A percentile compares a stretch with the other conserved stretches of the same genome.
Evolutionary conservation across 2,113 vertebrate species (phyloP).

Genomic region (Antigone vipio): DNA sequence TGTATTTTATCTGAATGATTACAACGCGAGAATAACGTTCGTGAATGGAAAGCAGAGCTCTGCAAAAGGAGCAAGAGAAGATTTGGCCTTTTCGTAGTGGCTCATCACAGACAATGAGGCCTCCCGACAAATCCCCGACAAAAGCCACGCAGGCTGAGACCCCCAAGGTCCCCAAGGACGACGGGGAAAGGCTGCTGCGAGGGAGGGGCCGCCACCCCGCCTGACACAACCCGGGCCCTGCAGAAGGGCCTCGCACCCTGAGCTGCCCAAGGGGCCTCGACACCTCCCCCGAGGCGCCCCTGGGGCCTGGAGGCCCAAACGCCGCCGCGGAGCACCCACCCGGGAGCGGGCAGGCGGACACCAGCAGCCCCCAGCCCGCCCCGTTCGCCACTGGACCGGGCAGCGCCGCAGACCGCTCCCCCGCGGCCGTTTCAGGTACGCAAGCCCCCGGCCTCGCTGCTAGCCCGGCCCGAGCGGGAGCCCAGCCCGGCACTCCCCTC

Average conservation of each 20-base stretch:
- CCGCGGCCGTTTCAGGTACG: too few species aligned
- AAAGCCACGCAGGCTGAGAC: not conserved
- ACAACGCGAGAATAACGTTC: fast-evolving
- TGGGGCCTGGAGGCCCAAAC: not conserved
- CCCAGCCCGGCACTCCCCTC: too few species aligned
- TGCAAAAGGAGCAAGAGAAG: not conserved
- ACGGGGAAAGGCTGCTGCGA: not conserved
- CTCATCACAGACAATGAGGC: fast-evolving
- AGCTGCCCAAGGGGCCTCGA: too few species aligned
- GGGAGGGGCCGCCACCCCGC: not conserved
- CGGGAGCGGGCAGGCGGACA: not conserved
- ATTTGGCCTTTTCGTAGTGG: fast-evolving
- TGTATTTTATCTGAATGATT: not conserved
- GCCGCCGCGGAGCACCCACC: not conserved
- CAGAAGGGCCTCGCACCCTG: not conserved
- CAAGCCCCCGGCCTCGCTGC: not conserved
- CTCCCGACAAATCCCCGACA: not conserved
- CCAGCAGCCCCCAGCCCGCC: too few species aligned
- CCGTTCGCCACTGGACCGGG: too few species aligned
- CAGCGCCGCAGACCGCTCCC: not conserved
- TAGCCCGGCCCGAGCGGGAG: not conserved
- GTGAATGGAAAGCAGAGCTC: too few species aligned
- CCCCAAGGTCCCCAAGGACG: fast-evolving
- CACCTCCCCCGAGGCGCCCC: not conserved
- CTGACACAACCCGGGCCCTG: not conserved